phyloP scores from a whole-genome alignment of 1,140 invertebrate genomes.

The Anastrepha ludens region DNA sequence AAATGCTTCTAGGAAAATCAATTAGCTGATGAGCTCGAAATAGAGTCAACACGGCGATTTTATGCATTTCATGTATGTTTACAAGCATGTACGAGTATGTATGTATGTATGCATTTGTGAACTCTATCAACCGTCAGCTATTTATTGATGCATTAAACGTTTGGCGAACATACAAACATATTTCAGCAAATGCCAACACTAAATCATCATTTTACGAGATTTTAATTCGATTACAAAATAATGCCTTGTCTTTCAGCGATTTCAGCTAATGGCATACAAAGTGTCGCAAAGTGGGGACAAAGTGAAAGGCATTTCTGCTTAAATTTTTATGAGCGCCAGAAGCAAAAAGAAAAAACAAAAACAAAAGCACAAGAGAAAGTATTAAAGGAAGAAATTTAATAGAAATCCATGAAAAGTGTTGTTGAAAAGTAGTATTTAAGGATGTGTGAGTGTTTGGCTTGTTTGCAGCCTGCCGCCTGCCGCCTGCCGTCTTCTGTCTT shows the following conservation, averaged over 20 bases:
- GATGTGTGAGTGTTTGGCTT: neutral
- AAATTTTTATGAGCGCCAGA: conserved; percentile 9
- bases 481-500: too few relatives aligned
- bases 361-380: neutral
- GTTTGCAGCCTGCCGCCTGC: neutral
- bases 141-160: neutral
- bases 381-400: conserved; percentile 13
- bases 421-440: neutral
- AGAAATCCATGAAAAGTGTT: neutral
- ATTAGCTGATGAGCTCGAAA: neutral
- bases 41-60: neutral
- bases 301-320: conserved; percentile 1
- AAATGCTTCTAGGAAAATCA: neutral
- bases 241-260: neutral
- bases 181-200: conserved; percentile 47
- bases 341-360: neutral
- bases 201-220: conserved; percentile 57
- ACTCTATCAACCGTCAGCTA: neutral
- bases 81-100: too few relatives aligned
- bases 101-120: too few relatives aligned
- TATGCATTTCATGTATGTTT: neutral
- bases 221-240: conserved; percentile 53
- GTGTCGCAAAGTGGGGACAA: conserved; percentile 4
- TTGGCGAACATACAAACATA: neutral
- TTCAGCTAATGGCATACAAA: neutral